Evolutionary conservation across 2,113 vertebrate species (phyloP), one percentile per base, ranked within the genome.

Genomic region (Vanacampus margaritifer): DNA sequence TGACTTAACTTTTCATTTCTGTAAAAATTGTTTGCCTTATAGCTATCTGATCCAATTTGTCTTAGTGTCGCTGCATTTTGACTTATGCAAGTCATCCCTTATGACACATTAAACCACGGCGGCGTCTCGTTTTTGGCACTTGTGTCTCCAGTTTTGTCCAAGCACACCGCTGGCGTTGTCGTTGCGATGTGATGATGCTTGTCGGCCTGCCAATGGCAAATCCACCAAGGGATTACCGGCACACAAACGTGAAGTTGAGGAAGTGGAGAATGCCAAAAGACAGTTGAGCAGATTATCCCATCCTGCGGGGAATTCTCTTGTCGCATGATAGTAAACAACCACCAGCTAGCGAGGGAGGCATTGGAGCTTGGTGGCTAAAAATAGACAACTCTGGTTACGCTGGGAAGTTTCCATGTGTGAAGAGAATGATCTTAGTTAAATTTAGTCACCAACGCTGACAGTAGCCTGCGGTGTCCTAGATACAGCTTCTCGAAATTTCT

Each of bases 181-280:
- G 63, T 60, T 51, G 68, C 32, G 21, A 78, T 78, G 74, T 71
- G 76, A 73, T 80, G 80, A 80, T 60, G 43, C 45, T 64, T 24
- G 59, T 17, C 23, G 41, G 46, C 45, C 67, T 68, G 69, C 78
- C 69, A 68, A 37, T 67, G 76, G 54, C 69, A 85, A 79, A 80
- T 81, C 79, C 79, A 75, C 61, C 26, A 23, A 71, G 65, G 63
- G 74, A 68, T 68, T 73, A 21, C 57, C 35, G 58, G 63, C 54
- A 28, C 41, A 69, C 45, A 70, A 66, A 68, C 62, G 19, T 2
- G 2, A 3, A 67, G n/a, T 45, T 64, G 13, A 67, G 14, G 57
- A 68, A 60, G 65, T 28, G 68, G 2, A 7, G 39, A 46, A 14
- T 17, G 45, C 35, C 36, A 5, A 64, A 32, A 69, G 67, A 59